Conservation (phyloP, 1,140 invertebrate species). For the Nasonia giraulti region DNA sequence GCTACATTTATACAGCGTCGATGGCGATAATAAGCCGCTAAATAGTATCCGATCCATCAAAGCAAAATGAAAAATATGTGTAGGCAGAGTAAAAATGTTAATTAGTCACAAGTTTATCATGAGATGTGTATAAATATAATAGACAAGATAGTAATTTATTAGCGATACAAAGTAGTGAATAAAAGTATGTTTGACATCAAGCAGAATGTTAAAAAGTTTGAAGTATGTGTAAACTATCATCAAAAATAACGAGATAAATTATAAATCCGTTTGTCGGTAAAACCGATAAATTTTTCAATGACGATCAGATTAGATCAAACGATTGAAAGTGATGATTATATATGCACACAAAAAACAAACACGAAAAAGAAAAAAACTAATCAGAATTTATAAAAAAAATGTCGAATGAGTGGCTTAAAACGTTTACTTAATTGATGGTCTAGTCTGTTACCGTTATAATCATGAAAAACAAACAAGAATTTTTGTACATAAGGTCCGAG, state of each 20-base stretch:
- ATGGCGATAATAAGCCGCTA: conserved; percentile 56
- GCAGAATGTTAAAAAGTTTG: conserved; percentile 40
- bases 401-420: conserved; percentile 47
- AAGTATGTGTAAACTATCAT: conserved; percentile 36
- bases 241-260: conserved; percentile 48
- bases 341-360: conserved; percentile 46
- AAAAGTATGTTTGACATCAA: conserved; percentile 43
- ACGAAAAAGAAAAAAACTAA: conserved; percentile 24
- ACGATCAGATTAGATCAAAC: conserved; percentile 50
- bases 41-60: conserved; percentile 69
- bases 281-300: conserved; percentile 48
- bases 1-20: conserved; percentile 42
- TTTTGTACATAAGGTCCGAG: conserved; percentile 57
- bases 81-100: conserved; percentile 59
- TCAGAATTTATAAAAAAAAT: conserved; percentile 12
- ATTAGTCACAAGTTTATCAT: conserved; percentile 69
- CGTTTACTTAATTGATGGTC: conserved; percentile 57
- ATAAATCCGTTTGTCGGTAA: conserved; percentile 50
- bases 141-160: conserved; percentile 71
- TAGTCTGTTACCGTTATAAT: conserved; percentile 57
- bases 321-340: conserved; percentile 51
- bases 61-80: conserved; percentile 50
- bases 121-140: conserved; percentile 62
- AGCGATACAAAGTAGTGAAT: conserved; percentile 54
- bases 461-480: conserved; percentile 49